These are phyloP conservation scores for Brevimyrus niger DNA, from an alignment of 2,113 vertebrate genomes.

Conservation along the genomic window DNA sequence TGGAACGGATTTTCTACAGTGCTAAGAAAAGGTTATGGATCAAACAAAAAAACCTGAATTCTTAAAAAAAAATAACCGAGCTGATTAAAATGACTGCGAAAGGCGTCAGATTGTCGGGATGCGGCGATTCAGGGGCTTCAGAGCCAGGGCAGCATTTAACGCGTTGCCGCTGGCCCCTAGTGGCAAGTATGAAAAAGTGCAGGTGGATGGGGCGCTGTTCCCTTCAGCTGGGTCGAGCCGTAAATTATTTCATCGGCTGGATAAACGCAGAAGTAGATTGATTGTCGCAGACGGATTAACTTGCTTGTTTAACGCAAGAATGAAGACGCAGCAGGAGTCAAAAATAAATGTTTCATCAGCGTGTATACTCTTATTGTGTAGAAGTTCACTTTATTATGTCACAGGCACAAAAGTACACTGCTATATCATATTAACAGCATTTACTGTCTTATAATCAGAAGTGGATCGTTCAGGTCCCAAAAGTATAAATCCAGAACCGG, in stretches of 20 bases:
- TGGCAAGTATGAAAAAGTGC: constrained; percentile 4
- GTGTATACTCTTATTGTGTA: background rate
- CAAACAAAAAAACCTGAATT: background rate
- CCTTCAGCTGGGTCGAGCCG: background rate
- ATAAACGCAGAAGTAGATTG: background rate
- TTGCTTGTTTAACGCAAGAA: background rate
- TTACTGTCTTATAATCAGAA: background rate
- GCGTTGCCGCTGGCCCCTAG: background rate
- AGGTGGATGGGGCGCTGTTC: background rate
- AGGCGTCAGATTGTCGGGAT: background rate
- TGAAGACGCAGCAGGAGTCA: background rate
- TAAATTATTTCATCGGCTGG: background rate
- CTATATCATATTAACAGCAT: background rate
- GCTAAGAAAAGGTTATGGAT: background rate
- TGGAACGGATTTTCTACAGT: background rate
- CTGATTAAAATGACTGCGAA: background rate
- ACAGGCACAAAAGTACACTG: background rate
- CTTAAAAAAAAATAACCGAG: background rate
- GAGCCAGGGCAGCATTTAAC: background rate
- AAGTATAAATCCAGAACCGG: background rate
- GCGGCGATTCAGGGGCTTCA: background rate
- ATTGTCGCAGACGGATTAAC: background rate
- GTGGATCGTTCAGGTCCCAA: background rate
- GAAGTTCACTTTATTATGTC: background rate
- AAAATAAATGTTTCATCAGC: background rate